Base-by-base conservation (phyloP, 2,797 vertebrate genomes). In the Amniataba percoides region DNA sequence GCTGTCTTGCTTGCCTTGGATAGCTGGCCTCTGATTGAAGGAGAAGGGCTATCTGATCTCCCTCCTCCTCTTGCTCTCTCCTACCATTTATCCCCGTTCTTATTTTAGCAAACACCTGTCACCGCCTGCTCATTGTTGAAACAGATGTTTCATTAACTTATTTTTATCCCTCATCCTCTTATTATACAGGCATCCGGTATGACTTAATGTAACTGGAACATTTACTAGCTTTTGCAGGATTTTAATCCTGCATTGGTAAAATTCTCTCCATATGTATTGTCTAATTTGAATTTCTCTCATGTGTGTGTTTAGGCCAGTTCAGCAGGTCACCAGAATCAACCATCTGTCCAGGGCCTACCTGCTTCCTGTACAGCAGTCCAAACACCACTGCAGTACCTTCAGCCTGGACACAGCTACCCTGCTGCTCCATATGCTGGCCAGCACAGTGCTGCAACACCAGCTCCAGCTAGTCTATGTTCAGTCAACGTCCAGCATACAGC, bases 401-500 rank as follows among this genome's bases (percentile, higher is more conserved):
- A 94, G 83, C 69, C 92, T 14, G 92, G 89, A 40, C 93, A 93
- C 39, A 93, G 85, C 77, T 89, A 89, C 77, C 73, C 89, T 34
- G 23, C 87, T 51, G 56, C 83, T 58, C 86, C 88, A 19, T 89
- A 88, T 65, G 23, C 71, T 25, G 92, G 92, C 21, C 90, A 94
- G 59, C 71, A 88, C 87, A 0, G 12, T 88, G 11, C 81, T 88
- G 71, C 91, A 88, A 0, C 42, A 84, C 5, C 74, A 62, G 10
- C 93, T 0, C 83, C 89, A 72, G 86, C 87, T 61, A 34, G 73
- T 84, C 53, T 89, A 74, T 60, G 95, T 87, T 81, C 95, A 87
- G 84, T 94, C 89, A 88, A 74, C 71, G 94, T 91, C 85, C 96
- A 93, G 63, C 96, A 96, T 52, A 86, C 94, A 0, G 74, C 64